Conservation (phyloP, 2,888 invertebrate genomes). For the Tetanocera ferruginea region DNA sequence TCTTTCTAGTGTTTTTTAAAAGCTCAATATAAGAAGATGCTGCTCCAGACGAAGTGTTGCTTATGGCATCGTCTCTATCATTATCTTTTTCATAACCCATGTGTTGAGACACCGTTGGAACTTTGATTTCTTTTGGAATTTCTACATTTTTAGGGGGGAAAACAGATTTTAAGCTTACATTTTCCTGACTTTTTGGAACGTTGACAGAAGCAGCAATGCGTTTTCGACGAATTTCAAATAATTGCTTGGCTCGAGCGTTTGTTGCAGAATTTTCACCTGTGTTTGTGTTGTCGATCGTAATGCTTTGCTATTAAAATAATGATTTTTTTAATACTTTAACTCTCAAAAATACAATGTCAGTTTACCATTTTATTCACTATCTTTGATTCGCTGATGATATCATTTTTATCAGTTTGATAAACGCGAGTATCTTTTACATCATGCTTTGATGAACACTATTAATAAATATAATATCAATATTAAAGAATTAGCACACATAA, state of each 20-base stretch:
- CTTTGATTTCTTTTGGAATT: background rate
- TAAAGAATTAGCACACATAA: background rate
- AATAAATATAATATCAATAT: background rate
- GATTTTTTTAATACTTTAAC: background rate
- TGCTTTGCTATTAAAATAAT: background rate
- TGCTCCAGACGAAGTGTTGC: background rate
- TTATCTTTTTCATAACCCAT: background rate
- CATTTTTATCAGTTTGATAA: background rate
- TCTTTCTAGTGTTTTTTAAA: slow-evolving; percentile 20
- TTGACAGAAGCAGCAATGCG: background rate
- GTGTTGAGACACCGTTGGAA: background rate
- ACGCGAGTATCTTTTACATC: background rate
- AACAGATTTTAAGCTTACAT: background rate
- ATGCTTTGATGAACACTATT: background rate
- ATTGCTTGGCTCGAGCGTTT: slow-evolving; percentile 37
- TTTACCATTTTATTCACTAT: background rate
- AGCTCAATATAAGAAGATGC: slow-evolving; percentile 7
- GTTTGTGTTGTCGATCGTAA: slow-evolving; percentile 20
- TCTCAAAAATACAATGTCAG: too few species aligned
- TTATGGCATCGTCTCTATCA: slow-evolving; percentile 14
- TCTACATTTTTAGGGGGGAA: background rate
- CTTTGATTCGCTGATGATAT: background rate
- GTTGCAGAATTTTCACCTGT: slow-evolving; percentile 31
- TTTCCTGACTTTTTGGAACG: background rate
- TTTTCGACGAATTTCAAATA: slow-evolving; percentile 41